These are phyloP conservation scores for Campoletis sonorensis DNA, from an alignment of 1,140 invertebrate genomes.

Conservation along the genomic window DNA sequence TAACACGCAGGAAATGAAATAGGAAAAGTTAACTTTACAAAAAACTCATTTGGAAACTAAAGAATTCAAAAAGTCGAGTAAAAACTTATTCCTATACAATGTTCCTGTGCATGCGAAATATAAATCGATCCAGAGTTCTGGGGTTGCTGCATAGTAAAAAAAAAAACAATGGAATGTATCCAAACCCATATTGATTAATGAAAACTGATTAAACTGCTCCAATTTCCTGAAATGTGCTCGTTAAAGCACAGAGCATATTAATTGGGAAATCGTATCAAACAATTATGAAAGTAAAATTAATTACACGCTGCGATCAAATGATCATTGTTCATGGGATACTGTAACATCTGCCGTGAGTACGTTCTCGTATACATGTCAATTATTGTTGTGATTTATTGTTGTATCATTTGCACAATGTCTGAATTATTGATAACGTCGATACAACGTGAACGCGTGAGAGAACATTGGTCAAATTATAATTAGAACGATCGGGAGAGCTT, in stretches of 20 bases:
- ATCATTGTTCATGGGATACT: background rate
- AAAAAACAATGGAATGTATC: too few species aligned
- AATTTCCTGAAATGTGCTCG: too few species aligned
- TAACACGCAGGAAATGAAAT: too few species aligned
- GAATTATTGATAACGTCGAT: background rate
- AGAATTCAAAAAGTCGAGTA: too few species aligned
- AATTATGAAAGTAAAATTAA: background rate
- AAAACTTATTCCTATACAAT: too few species aligned
- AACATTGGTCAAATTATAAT: background rate
- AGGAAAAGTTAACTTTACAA: too few species aligned
- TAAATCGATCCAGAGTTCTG: too few species aligned
- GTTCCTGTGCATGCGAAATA: too few species aligned
- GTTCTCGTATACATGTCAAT: background rate
- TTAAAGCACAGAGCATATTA: background rate
- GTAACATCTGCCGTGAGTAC: background rate
- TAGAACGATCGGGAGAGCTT: background rate
- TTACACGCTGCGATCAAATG: background rate
- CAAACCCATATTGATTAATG: background rate
- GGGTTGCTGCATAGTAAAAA: too few species aligned
- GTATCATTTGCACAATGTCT: background rate
- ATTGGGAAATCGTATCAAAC: background rate
- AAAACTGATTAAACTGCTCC: background rate
- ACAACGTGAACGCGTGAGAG: background rate
- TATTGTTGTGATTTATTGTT: conserved; percentile 1
- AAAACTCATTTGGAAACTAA: too few species aligned